Conservation (phyloP, 2,797 vertebrate species). For the Rousettus madagascariensis region DNA sequence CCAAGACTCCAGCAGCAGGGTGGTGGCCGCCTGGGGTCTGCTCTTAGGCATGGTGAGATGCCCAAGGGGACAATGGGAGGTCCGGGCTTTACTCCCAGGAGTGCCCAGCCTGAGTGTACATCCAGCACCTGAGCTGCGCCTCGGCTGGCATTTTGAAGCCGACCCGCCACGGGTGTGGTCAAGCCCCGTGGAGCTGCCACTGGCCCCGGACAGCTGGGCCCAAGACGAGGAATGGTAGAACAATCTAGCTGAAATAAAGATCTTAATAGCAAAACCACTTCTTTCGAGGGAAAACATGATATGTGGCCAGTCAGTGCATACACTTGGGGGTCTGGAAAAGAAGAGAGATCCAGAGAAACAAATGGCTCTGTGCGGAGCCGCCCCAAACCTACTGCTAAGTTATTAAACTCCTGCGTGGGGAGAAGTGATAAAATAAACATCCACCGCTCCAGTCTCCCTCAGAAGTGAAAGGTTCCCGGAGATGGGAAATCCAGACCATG, state of each 20-base stretch:
- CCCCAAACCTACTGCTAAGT: constrained; percentile 75
- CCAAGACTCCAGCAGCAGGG: not conserved
- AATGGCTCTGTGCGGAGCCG: constrained; percentile 52
- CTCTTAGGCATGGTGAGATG: rapidly evolving
- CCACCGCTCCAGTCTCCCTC: constrained; percentile 54
- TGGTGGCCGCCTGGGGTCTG: rapidly evolving
- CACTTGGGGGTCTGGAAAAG: constrained; percentile 72
- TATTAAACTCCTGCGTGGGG: constrained; percentile 72
- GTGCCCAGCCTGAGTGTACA: rapidly evolving
- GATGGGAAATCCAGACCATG: constrained; percentile 80
- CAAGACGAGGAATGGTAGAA: constrained; percentile 79
- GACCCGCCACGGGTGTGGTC: constrained; percentile 52
- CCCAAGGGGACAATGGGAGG: rapidly evolving
- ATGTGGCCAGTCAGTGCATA: constrained; percentile 60
- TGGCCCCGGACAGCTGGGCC: constrained; percentile 68
- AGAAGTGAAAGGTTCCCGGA: constrained; percentile 36
- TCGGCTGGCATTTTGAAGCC: constrained; percentile 48
- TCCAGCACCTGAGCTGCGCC: not conserved
- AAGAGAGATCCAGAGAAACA: constrained; percentile 50
- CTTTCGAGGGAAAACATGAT: constrained; percentile 77
- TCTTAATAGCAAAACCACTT: constrained; percentile 86
- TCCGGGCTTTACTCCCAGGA: not conserved
- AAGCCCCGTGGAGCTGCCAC: constrained; percentile 74
- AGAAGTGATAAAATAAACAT: constrained; percentile 81
- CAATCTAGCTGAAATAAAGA: constrained; percentile 78